These are phyloP conservation scores for Scartelaos histophorus DNA, from an alignment of 2,113 vertebrate species.

Conservation along the genomic window DNA sequence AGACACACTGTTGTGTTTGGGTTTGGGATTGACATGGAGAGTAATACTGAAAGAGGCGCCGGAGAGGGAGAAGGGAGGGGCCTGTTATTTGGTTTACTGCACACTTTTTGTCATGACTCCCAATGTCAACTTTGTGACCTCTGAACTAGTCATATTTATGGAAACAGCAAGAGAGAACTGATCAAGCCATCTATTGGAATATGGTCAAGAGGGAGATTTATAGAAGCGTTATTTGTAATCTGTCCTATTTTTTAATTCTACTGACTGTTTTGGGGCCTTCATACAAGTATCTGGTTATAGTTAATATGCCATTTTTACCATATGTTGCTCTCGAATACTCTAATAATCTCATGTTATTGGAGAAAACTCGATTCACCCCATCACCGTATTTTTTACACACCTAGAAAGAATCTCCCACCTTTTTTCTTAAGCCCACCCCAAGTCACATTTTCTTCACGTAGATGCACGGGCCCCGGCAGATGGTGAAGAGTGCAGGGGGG, in stretches of 20 bases:
- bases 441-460: conserved; percentile 29
- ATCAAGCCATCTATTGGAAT: neutral
- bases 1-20: conserved; percentile 31
- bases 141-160: conserved; percentile 27
- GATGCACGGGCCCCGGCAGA: conserved; percentile 56
- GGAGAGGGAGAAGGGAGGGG: neutral
- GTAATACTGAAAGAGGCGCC: neutral
- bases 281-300: too few species aligned
- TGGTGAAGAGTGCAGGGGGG: conserved; percentile 67
- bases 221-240: too few species aligned
- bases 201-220: too few species aligned
- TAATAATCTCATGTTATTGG: conserved; percentile 27
- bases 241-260: too few species aligned
- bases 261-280: too few species aligned
- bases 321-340: conserved; percentile 1
- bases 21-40: conserved; percentile 11
- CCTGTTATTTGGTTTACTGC: conserved; percentile 37
- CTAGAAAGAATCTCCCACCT: conserved; percentile 10
- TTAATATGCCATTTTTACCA: too few species aligned
- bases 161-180: neutral
- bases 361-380: conserved; percentile 42
- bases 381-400: conserved; percentile 39
- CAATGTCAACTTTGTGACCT: conserved; percentile 49
- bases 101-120: conserved; percentile 17
- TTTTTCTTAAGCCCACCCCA: neutral